Base-by-base conservation (phyloP, 2,113 vertebrate species). In the Eira barbara region DNA sequence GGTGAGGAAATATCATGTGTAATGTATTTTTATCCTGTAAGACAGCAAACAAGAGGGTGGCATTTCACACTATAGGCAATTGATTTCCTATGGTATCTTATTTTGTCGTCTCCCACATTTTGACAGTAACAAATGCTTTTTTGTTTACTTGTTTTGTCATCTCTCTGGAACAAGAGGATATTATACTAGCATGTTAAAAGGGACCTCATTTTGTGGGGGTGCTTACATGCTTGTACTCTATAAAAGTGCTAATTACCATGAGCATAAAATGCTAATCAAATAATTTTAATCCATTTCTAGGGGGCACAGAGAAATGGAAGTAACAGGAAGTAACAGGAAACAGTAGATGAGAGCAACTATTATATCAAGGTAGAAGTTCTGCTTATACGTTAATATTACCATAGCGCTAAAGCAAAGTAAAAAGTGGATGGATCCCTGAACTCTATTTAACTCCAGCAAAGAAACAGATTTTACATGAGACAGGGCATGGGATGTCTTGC, bases 311-410 rank as follows among this genome's bases (percentile, higher is more conserved):
- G 7, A 69, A 69, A 69, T 69, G 34, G 34, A 69, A 69, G 67
- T 21, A 69, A 69, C 67, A 69, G 67, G 34, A 69, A 69, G 34
- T 74, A 74, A 49, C 3, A 59, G 63, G 27, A 83, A 96, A 96
- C 52, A 78, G 36, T 25, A 81, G 57, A 97, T 36, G 31, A 87
- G 84, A 96, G 20, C 7, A 93, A 96, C 79, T 57, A 73, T 89
- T 74, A n/a, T 3, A 93, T 59, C 47, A 91, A 9, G 61, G 25
- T 13, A 96, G 69, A 94, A 52, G 13, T 85, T 86, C 79, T 88
- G 12, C 49, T 69, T 71, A 84, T 11, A 88, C 12, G 20, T 93
- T 91, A 57, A 49, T 93, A 76, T 69, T 91, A 45, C 57, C 18
- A 31, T 1, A 81, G 10, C 10, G 31, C 89, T 92, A 91, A 93